These are phyloP conservation scores for Melanchra persicariae DNA, from an alignment of 2,888 invertebrate species.

Conservation along the genomic window DNA sequence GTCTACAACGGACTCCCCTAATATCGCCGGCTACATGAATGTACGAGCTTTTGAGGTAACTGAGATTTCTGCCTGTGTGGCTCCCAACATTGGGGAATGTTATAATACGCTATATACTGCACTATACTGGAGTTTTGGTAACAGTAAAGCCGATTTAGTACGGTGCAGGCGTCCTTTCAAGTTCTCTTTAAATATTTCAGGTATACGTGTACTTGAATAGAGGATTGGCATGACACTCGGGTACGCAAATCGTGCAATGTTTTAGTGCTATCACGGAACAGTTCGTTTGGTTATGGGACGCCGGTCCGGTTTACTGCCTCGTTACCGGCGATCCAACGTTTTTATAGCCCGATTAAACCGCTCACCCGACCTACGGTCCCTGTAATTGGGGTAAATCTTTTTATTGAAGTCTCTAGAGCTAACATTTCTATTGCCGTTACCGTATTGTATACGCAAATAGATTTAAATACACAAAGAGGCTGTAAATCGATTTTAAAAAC, in stretches of 20 bases:
- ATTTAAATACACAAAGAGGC: conserved; percentile 39
- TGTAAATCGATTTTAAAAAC: conserved; percentile 46
- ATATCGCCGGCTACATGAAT: conserved; percentile 60
- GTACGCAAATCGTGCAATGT: conserved; percentile 64
- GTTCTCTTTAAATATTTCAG: conserved; percentile 63
- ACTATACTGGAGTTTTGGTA: conserved; percentile 53
- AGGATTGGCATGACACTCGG: conserved; percentile 54
- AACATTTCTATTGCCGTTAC: conserved; percentile 63
- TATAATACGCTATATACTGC: conserved; percentile 47
- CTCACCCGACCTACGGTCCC: conserved; percentile 79
- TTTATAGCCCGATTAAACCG: conserved; percentile 87
- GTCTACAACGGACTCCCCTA: conserved; percentile 58
- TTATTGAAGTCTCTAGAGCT: conserved; percentile 74
- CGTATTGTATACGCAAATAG: conserved; percentile 51
- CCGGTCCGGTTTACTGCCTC: conserved; percentile 84
- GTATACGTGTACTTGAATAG: conserved; percentile 41
- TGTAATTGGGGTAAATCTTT: conserved; percentile 87
- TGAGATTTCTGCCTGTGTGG: conserved; percentile 55
- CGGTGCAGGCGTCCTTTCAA: conserved; percentile 48
- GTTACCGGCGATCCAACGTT: conserved; percentile 85
- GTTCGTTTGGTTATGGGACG: conserved; percentile 75
- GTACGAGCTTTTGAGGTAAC: conserved; percentile 59
- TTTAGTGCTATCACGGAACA: conserved; percentile 74
- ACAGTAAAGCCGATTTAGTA: conserved; percentile 58
- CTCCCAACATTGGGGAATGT: conserved; percentile 32